phyloP scores from a whole-genome alignment of 2,888 invertebrate genomes.

The Chalcis sispes region DNA sequence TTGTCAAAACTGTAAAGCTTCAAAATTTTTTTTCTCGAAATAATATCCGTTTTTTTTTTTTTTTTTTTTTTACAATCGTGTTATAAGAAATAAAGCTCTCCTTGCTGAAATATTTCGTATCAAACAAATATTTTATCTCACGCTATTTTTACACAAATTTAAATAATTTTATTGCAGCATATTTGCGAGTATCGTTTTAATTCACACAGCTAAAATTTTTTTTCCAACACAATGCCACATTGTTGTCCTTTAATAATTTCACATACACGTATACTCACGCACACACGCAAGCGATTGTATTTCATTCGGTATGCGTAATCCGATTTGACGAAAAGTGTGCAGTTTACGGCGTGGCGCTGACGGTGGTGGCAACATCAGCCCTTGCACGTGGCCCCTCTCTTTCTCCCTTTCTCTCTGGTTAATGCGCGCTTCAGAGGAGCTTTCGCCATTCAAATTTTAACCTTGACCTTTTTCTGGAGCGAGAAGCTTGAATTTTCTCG shows the following conservation, averaged over 20 bases:
- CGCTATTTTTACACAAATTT: too few species aligned
- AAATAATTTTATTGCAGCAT: neutral
- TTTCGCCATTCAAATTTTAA: constrained; percentile 29
- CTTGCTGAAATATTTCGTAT: too few species aligned
- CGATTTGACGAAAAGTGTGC: neutral
- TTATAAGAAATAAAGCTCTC: too few species aligned
- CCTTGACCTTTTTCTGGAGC: constrained; percentile 49
- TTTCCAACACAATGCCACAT: neutral
- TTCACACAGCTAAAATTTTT: neutral
- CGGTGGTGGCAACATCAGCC: neutral
- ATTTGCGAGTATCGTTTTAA: neutral
- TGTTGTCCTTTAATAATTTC: neutral
- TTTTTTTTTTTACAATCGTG: too few species aligned
- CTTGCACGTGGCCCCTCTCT: constrained; percentile 1
- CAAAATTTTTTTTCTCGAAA: too few species aligned
- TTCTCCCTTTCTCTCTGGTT: too few species aligned
- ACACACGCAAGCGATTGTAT: constrained; percentile 23
- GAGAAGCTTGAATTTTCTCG: constrained; percentile 25
- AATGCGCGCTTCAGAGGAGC: constrained; percentile 23
- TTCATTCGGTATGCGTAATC: constrained; percentile 15
- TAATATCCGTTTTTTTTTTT: too few species aligned
- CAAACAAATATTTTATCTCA: too few species aligned
- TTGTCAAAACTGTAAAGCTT: too few species aligned
- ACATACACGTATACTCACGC: too few species aligned
- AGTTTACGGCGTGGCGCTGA: neutral